These are phyloP conservation scores for Cyphomyrus plagiostoma DNA, from an alignment of 2,113 vertebrate genomes.

Conservation along the genomic window DNA sequence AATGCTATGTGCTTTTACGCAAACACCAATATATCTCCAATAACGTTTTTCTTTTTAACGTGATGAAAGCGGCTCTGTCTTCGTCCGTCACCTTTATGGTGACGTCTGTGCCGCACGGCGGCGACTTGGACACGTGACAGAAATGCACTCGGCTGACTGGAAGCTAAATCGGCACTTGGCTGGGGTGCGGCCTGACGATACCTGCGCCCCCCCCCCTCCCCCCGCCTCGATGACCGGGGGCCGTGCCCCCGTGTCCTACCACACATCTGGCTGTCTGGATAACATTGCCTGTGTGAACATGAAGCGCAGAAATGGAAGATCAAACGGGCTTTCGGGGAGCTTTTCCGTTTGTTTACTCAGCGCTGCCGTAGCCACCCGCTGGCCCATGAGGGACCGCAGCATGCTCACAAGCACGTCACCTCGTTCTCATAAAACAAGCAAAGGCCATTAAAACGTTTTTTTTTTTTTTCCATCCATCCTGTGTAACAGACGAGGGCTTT, in stretches of 20 bases:
- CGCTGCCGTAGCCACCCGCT: not conserved
- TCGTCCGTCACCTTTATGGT: not conserved
- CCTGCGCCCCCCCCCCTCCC: no score
- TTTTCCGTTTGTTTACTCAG: constrained; percentile 11
- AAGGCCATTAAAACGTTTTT: not conserved
- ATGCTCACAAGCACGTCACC: not conserved
- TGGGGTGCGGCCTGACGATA: not conserved
- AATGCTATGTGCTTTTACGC: not conserved
- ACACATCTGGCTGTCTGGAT: not conserved
- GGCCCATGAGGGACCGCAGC: not conserved
- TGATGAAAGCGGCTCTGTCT: not conserved
- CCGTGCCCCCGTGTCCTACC: not conserved
- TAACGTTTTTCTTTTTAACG: not conserved
- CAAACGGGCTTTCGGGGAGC: not conserved
- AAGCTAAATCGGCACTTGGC: not conserved
- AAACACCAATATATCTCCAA: not conserved
- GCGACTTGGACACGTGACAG: not conserved
- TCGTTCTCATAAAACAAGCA: constrained; percentile 5
- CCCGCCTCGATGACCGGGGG: not conserved
- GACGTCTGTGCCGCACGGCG: not conserved
- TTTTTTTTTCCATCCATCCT: not conserved
- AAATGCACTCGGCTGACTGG: not conserved
- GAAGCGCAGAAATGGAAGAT: constrained; percentile 12
- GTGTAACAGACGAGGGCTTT: not conserved
- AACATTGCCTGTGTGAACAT: not conserved